Percentiles rank a stretch among this genome's conserved stretches.
These are phyloP conservation scores for Drosophila robusta DNA, from an alignment of 2,888 invertebrate species.

Conservation along the genomic window DNA sequence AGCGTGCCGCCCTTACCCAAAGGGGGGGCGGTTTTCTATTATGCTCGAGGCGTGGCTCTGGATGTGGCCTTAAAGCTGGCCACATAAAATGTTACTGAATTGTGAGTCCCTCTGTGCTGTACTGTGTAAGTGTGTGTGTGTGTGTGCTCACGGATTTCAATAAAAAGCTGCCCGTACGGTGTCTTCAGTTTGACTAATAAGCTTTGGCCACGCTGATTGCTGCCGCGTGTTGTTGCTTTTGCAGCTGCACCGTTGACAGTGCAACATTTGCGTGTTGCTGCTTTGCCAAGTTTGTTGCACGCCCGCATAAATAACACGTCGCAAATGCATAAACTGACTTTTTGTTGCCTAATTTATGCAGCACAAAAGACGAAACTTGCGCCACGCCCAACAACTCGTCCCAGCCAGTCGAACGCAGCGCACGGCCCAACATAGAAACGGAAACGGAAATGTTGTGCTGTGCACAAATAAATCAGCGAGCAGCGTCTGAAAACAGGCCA, in stretches of 20 bases:
- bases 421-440: conserved; percentile 45
- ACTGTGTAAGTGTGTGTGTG: conserved; percentile 1
- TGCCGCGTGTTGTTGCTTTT: conserved; percentile 29
- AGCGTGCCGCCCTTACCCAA: conserved; percentile 52
- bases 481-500: conserved; percentile 50
- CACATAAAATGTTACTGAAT: conserved; percentile 45
- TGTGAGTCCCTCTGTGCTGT: conserved; percentile 9
- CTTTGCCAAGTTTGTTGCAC: conserved; percentile 70
- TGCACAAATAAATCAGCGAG: conserved; percentile 77
- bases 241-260: conserved; percentile 43
- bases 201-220: conserved; percentile 59
- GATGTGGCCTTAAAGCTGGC: conserved; percentile 34
- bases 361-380: conserved; percentile 64
- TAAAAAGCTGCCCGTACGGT: conserved; percentile 53
- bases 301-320: conserved; percentile 79
- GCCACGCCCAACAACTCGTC: conserved; percentile 9
- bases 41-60: conserved; percentile 40
- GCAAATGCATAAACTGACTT: conserved; percentile 80
- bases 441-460: conserved; percentile 80
- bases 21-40: conserved; percentile 53
- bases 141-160: conserved; percentile 57
- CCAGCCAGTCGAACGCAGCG: background rate
- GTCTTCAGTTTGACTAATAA: conserved; percentile 72
- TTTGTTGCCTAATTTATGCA: conserved; percentile 80
- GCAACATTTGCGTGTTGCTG: conserved; percentile 60